These are phyloP conservation scores for Helicoverpa zea DNA, from an alignment of 1,140 invertebrate genomes.

Conservation along the genomic window DNA sequence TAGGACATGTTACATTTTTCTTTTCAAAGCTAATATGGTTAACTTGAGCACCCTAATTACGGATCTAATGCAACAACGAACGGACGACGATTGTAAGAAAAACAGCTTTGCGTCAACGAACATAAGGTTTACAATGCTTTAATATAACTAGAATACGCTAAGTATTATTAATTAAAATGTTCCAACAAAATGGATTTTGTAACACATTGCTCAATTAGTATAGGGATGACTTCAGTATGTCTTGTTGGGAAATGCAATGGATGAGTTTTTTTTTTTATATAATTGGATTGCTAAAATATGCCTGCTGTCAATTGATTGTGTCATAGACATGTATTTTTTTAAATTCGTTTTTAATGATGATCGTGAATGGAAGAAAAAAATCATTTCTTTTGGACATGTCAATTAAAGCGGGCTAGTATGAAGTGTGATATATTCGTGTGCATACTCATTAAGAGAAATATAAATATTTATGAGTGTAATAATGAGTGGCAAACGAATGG, in stretches of 20 bases:
- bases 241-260: neutral
- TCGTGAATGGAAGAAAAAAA: neutral
- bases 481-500: slow-evolving; percentile 43
- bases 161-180: neutral
- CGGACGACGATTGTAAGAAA: neutral
- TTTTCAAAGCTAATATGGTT: neutral
- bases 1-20: neutral
- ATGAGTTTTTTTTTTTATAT: neutral
- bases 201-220: slow-evolving; percentile 5
- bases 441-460: slow-evolving; percentile 45
- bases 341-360: too few relatives aligned
- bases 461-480: slow-evolving; percentile 16
- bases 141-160: neutral
- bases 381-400: neutral
- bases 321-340: neutral
- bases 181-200: slow-evolving; percentile 19
- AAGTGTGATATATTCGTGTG: slow-evolving; percentile 41
- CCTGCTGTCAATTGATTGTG: neutral
- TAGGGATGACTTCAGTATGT: neutral
- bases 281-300: slow-evolving; percentile 16
- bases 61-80: slow-evolving; percentile 3
- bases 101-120: neutral
- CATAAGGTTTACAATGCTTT: slow-evolving; percentile 16
- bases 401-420: neutral
- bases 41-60: neutral